A percentile compares a stretch with the other conserved stretches of the same genome.
Conservation (phyloP, 2,888 invertebrate species). For the Asteroscopus sphinx region DNA sequence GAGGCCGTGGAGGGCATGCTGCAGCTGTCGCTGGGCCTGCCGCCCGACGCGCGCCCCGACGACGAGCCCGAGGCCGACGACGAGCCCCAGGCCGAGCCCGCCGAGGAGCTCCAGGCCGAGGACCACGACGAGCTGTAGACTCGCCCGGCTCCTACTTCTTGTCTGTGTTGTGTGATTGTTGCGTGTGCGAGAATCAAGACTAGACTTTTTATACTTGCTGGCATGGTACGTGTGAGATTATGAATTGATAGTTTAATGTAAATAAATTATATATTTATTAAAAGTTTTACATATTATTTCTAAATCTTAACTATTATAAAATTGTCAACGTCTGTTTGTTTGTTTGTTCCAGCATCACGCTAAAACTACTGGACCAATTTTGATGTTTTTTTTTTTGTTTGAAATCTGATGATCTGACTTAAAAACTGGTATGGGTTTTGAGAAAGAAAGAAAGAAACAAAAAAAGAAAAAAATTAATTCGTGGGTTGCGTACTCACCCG, state of each 20-base stretch:
- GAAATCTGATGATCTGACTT: too few species aligned
- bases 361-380: too few species aligned
- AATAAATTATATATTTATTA: constrained; percentile 68
- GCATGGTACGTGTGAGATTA: constrained; percentile 42
- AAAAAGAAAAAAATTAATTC: too few species aligned
- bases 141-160: background rate
- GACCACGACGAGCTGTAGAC: constrained; percentile 77
- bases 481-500: too few species aligned
- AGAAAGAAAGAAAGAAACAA: too few species aligned
- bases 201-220: constrained; percentile 51
- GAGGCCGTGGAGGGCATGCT: constrained; percentile 97
- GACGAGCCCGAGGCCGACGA: constrained; percentile 58
- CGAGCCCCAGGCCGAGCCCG: constrained; percentile 51
- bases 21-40: constrained; percentile 93
- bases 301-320: too few species aligned
- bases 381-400: too few species aligned
- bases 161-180: constrained; percentile 26
- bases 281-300: constrained; percentile 7
- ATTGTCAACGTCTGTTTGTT: too few species aligned
- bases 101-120: constrained; percentile 48
- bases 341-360: too few species aligned
- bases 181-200: constrained; percentile 16
- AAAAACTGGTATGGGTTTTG: too few species aligned
- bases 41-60: constrained; percentile 91
- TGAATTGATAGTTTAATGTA: constrained; percentile 60